Evolutionary conservation across 2,113 vertebrate species (phyloP).

Genomic region (Sakesphorus luctuosus): DNA sequence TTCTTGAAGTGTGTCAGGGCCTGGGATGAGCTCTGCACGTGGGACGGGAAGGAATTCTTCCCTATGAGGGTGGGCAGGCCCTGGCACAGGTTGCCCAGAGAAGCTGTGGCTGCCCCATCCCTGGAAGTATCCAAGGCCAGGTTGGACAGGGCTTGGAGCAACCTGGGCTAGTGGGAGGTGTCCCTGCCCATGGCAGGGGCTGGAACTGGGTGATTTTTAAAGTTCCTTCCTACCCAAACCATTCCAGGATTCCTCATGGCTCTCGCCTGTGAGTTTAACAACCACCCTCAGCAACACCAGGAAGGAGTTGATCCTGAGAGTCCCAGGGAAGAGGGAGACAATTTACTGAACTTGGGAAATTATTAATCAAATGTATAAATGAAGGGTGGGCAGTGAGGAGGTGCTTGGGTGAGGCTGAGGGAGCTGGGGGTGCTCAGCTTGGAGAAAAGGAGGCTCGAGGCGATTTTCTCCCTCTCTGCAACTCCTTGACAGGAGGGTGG

Average conservation of each 20-base stretch:
- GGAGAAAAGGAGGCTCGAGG: neutral
- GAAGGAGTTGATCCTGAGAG: neutral
- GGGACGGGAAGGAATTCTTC: neutral
- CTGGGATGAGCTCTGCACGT: neutral
- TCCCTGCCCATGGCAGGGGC: neutral
- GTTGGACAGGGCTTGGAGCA: neutral
- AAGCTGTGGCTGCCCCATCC: neutral
- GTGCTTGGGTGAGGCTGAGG: neutral
- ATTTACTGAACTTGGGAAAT: neutral
- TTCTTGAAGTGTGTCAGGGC: neutral
- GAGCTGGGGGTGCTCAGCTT: neutral
- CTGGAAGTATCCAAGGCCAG: neutral
- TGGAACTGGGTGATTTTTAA: neutral
- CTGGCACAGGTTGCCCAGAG: neutral
- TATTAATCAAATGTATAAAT: neutral
- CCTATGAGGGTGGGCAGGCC: neutral
- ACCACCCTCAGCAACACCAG: rapidly evolving
- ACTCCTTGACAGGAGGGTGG: neutral
- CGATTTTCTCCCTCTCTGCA: neutral
- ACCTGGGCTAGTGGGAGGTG: neutral
- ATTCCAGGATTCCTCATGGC: neutral
- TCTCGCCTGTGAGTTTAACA: neutral
- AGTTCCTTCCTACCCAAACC: neutral
- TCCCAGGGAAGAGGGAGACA: neutral
- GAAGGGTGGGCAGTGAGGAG: neutral